Conservation (phyloP, 2,797 vertebrate species). For the Rhinogobio ventralis region DNA sequence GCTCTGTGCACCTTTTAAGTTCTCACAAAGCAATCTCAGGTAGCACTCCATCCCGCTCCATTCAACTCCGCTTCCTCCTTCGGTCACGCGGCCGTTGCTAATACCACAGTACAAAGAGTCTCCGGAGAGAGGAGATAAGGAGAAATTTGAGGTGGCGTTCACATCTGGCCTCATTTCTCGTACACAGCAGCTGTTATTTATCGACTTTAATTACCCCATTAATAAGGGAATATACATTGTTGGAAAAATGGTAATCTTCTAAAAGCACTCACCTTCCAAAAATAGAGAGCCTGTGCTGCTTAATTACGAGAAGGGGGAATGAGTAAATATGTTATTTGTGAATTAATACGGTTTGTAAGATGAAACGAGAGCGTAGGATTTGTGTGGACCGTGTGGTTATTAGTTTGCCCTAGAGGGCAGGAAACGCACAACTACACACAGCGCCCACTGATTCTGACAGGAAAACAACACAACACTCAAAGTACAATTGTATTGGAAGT, state of each 20-base stretch:
- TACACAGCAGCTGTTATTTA: constrained; percentile 55
- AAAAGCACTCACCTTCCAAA: constrained; percentile 58
- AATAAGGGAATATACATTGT: constrained; percentile 63
- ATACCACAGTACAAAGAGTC: constrained; percentile 53
- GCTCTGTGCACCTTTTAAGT: constrained; percentile 66
- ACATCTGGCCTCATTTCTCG: constrained; percentile 49
- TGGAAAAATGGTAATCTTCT: constrained; percentile 61
- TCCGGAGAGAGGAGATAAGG: constrained; percentile 61
- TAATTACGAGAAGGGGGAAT: constrained; percentile 57
- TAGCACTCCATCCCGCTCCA: constrained; percentile 27
- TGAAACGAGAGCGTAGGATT: constrained; percentile 48
- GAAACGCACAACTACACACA: neutral
- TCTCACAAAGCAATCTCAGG: constrained; percentile 62
- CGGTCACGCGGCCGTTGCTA: neutral
- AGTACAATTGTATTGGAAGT: neutral
- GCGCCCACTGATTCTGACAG: neutral
- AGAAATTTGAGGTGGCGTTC: constrained; percentile 52
- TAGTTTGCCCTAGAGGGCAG: constrained; percentile 45
- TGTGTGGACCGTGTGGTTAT: constrained; percentile 31
- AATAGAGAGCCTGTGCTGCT: constrained; percentile 45
- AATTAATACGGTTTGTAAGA: constrained; percentile 59
- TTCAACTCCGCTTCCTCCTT: neutral
- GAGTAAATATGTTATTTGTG: constrained; percentile 55
- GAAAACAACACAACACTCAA: constrained; percentile 13
- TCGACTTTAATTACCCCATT: constrained; percentile 67